phyloP scores from a whole-genome alignment of 2,797 vertebrate genomes.

The Sebastes jordani region DNA sequence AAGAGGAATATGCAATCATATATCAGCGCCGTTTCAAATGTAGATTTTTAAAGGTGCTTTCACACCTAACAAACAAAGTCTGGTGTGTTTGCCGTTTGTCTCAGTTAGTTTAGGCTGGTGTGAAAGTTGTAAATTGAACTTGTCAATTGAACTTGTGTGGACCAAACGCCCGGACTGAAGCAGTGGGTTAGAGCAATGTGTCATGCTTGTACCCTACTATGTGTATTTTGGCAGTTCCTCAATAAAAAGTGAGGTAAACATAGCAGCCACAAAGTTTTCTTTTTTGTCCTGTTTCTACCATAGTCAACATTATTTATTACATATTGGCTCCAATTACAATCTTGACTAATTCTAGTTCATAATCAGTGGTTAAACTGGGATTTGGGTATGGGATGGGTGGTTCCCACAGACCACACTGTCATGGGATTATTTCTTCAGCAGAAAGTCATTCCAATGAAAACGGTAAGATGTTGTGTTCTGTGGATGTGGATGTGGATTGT shows the following conservation, averaged over 20 bases:
- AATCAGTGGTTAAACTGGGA: background rate
- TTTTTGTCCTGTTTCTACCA: background rate
- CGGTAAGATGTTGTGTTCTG: background rate
- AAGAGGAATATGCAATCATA: background rate
- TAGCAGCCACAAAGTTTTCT: background rate
- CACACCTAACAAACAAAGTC: background rate
- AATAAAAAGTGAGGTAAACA: background rate
- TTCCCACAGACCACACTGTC: background rate
- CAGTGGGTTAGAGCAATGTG: background rate
- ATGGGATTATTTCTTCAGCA: background rate
- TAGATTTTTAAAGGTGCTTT: background rate
- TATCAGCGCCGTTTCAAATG: background rate
- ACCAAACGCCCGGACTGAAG: background rate
- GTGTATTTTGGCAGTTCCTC: background rate
- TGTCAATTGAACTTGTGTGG: background rate
- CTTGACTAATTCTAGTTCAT: background rate
- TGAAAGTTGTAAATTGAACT: background rate
- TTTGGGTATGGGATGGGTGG: background rate
- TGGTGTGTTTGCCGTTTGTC: background rate
- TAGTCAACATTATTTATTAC: background rate
- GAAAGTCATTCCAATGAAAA: background rate
- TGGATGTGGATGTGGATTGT: background rate
- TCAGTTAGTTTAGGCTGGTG: background rate
- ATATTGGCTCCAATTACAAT: background rate
- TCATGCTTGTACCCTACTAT: background rate